Evolutionary conservation across 1,140 invertebrate genomes (phyloP).

Genomic region (Drosophila ogumai): DNA sequence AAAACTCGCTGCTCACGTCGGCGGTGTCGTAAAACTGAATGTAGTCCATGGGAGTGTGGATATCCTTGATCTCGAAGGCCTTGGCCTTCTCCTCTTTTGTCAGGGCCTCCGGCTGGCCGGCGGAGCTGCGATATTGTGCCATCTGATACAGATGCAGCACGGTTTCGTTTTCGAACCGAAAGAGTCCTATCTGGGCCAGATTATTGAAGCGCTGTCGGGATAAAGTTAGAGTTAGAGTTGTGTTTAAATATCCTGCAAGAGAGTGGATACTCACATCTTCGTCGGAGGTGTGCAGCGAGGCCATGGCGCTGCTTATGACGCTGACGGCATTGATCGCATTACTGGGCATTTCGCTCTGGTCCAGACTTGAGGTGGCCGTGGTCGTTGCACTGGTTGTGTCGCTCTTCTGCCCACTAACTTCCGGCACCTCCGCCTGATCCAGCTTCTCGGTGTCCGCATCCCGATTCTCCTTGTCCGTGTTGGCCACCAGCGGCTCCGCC

Average conservation of each 20-base stretch:
- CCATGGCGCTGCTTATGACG: slow-evolving; percentile 82
- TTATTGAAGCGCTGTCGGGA: slow-evolving; percentile 86
- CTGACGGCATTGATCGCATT: slow-evolving; percentile 80
- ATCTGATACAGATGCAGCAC: slow-evolving; percentile 82
- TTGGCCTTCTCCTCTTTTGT: slow-evolving; percentile 86
- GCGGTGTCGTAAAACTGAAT: slow-evolving; percentile 75
- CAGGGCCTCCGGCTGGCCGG: slow-evolving; percentile 48
- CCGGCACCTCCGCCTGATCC: slow-evolving; percentile 31
- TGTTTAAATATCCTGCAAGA: not conserved
- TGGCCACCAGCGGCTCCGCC: slow-evolving; percentile 59
- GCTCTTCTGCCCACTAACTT: slow-evolving; percentile 45
- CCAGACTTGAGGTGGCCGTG: slow-evolving; percentile 62
- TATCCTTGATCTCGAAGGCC: slow-evolving; percentile 85
- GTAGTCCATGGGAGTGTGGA: slow-evolving; percentile 80
- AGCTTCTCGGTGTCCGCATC: slow-evolving; percentile 76
- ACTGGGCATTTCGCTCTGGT: slow-evolving; percentile 70
- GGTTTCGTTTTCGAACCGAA: slow-evolving; percentile 86
- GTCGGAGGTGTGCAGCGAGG: slow-evolving; percentile 73
- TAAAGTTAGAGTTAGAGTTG: not conserved
- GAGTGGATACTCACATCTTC: slow-evolving; percentile 61
- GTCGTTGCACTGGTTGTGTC: slow-evolving; percentile 74
- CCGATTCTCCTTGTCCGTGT: slow-evolving; percentile 76
- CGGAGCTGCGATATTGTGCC: slow-evolving; percentile 66
- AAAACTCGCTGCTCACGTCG: slow-evolving; percentile 69
- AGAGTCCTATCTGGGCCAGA: slow-evolving; percentile 86